Percentiles rank a stretch among this genome's conserved stretches.
Conservation (phyloP, 2,113 vertebrate genomes). For the Piaya cayana region DNA sequence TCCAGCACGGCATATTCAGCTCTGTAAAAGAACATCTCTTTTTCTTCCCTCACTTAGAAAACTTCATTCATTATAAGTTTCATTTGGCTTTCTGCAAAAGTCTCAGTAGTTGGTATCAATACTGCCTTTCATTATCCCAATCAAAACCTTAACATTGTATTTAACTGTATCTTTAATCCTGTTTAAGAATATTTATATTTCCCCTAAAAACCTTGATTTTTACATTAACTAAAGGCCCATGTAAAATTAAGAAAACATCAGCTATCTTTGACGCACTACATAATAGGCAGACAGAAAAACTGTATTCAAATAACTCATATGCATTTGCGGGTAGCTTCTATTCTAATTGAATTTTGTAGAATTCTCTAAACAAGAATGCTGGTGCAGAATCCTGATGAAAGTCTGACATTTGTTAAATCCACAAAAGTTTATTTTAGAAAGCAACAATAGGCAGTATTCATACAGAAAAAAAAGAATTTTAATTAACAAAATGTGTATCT, state of each 20-base stretch:
- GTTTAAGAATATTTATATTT: not conserved
- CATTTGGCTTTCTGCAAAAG: not conserved
- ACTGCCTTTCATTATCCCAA: not conserved
- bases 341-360: conserved; percentile 37
- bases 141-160: not conserved
- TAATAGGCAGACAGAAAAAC: not conserved
- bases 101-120: not conserved
- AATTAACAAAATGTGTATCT: conserved; percentile 64
- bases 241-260: not conserved
- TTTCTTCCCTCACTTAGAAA: not conserved
- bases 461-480: conserved; percentile 9
- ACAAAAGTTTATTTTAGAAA: conserved; percentile 66
- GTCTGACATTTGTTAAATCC: conserved; percentile 61
- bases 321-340: conserved; percentile 14
- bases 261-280: not conserved
- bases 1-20: not conserved
- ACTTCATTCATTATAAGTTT: not conserved
- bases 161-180: not conserved
- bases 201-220: not conserved
- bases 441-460: conserved; percentile 53
- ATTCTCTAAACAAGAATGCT: conserved; percentile 37
- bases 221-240: not conserved
- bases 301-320: conserved; percentile 38
- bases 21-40: not conserved
- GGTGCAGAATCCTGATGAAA: conserved; percentile 42